These are phyloP conservation scores for Drosophila koepferae DNA, from an alignment of 2,888 invertebrate species.

Conservation along the genomic window DNA sequence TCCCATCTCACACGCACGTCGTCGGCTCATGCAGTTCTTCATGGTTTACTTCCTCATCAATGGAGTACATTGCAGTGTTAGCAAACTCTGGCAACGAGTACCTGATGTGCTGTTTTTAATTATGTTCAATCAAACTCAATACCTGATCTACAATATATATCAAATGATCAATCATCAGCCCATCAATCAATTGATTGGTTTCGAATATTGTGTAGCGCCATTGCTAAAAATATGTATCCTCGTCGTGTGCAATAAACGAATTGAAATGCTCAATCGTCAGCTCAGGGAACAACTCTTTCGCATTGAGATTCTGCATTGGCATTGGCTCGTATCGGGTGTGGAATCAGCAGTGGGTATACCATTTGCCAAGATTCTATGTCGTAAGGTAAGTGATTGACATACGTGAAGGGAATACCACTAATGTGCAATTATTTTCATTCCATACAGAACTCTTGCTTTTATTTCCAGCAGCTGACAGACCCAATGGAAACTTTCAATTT, in stretches of 20 bases:
- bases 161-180: neutral
- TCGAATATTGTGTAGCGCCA: neutral
- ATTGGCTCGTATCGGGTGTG: neutral
- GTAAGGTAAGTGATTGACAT: neutral
- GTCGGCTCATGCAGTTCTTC: slow-evolving; percentile 7
- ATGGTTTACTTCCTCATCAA: neutral
- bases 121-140: neutral
- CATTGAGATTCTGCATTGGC: slow-evolving; percentile 2
- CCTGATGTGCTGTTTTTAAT: neutral
- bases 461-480: neutral
- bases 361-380: neutral
- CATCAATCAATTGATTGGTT: neutral
- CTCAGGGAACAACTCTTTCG: neutral
- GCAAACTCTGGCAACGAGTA: slow-evolving; percentile 5
- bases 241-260: slow-evolving; percentile 9
- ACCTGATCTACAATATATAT: neutral
- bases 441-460: neutral
- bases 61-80: neutral
- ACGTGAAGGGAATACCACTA: neutral
- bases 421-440: neutral
- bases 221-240: slow-evolving; percentile 1
- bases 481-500: neutral
- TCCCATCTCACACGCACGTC: neutral
- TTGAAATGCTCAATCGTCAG: neutral
- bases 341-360: neutral